Base-by-base conservation (phyloP, 1,140 invertebrate species). In the Brachystomella parvula region DNA sequence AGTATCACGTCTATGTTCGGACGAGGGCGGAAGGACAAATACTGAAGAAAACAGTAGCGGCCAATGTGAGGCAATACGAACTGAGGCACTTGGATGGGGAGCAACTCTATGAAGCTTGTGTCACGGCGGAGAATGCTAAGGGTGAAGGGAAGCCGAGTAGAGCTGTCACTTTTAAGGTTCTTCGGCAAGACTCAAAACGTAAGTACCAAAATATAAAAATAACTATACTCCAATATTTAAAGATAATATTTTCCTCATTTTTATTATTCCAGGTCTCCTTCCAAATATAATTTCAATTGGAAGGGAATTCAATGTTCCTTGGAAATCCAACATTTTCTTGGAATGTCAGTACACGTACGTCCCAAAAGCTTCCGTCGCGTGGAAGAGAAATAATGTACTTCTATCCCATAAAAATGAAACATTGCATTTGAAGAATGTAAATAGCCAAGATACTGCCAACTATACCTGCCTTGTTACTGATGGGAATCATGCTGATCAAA, bases 391-490 rank as follows among this genome's bases (percentile, higher is more conserved):
- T 53, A 24, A 24, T 6, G 21, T 24, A 19, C 9, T 53, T 53
- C 24, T 53, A 26, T 6, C 12, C 9, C 9, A 53, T 9, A 53
- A 53, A 15, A 6, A 24, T 15, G 49, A 53, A 19, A 53, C 49
- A 3, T 24, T 53, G 12, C 15, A 15, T 17, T 19, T 53, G 12
- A 15, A 24, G 24, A 53, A 53, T 26, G 24, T 53, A 6, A 53
- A 53, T 6, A 17, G 12, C 12, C 49, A 53, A 24, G 9, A 53
- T 26, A 19, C 9, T 26, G 49, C 12, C 24, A 53, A 53, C 49
- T 53, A 53, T 24, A 53, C 49, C 3, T 53, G 49, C 24, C 21
- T 53, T 53, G 49, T 53, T 24, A 53, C 49, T 6, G 49, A 53
- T 24, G 49, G 49, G 6, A 26, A 6, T 53, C 49, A 53, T 19